Conservation (phyloP, 2,113 vertebrate species). For the Calidris pugnax region DNA sequence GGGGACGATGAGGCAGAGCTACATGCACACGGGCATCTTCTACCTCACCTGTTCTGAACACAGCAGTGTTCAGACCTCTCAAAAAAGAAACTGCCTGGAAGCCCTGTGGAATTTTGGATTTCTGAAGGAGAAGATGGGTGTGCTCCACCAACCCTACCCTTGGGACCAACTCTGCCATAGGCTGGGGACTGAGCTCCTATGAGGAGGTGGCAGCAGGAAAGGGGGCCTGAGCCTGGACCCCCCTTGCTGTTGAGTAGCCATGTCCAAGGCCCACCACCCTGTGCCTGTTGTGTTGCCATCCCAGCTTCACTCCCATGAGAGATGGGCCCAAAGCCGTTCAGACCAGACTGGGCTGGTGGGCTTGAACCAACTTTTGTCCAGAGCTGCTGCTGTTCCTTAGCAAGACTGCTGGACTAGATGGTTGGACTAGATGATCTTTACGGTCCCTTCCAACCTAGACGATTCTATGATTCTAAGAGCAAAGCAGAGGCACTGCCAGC, state of each 20-base stretch:
- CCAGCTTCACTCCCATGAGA: neutral
- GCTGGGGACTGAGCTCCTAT: neutral
- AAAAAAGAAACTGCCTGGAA: neutral
- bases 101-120: neutral
- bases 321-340: neutral
- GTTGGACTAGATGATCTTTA: too few species aligned
- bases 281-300: neutral
- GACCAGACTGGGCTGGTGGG: neutral
- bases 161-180: neutral
- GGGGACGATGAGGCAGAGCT: neutral
- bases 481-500: neutral
- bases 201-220: neutral
- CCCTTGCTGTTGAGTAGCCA: neutral
- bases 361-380: neutral
- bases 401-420: neutral
- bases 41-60: neutral
- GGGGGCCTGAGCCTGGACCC: neutral
- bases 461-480: neutral
- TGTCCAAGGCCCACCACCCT: neutral
- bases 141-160: neutral
- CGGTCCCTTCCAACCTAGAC: too few species aligned
- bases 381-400: neutral
- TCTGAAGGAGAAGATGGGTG: neutral
- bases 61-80: rapidly evolving
- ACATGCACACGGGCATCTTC: neutral